Conservation (phyloP, 92 coral and sea anemone genomes). For the Meandrina meandrites region DNA sequence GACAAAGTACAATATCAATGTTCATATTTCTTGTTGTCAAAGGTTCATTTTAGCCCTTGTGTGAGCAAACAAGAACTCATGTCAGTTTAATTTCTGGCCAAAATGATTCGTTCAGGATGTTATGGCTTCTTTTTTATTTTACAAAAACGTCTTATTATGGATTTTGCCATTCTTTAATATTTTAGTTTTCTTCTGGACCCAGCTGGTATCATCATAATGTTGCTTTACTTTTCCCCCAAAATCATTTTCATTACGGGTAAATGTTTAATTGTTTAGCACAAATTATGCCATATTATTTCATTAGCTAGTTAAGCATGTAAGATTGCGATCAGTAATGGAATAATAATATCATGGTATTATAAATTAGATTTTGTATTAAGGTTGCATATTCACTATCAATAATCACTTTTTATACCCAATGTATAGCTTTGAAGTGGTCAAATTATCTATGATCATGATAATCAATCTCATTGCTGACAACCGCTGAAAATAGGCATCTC, state of each 20-base stretch:
- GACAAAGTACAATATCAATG: not conserved
- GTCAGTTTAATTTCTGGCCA: not conserved
- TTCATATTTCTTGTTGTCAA: not conserved
- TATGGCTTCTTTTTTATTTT: not conserved
- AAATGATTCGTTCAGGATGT: not conserved
- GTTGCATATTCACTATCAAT: not conserved
- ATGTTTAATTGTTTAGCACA: not conserved
- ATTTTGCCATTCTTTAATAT: not conserved
- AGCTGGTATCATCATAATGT: not conserved
- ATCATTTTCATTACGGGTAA: not conserved
- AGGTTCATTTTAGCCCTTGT: not conserved
- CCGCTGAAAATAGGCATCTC: not conserved
- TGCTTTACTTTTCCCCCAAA: not conserved
- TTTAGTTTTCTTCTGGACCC: not conserved
- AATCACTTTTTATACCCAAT: not conserved
- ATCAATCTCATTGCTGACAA: not conserved
- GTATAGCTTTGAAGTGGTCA: not conserved
- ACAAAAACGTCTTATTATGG: not conserved
- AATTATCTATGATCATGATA: not conserved
- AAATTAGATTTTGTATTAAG: not conserved
- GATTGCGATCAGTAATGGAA: too few species aligned
- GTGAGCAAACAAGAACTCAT: not conserved
- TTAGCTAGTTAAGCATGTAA: too few species aligned
- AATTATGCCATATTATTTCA: not conserved
- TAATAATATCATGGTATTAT: too few species aligned